Base-by-base conservation (phyloP, 1,140 invertebrate genomes). In the Drosophila baimaii region DNA sequence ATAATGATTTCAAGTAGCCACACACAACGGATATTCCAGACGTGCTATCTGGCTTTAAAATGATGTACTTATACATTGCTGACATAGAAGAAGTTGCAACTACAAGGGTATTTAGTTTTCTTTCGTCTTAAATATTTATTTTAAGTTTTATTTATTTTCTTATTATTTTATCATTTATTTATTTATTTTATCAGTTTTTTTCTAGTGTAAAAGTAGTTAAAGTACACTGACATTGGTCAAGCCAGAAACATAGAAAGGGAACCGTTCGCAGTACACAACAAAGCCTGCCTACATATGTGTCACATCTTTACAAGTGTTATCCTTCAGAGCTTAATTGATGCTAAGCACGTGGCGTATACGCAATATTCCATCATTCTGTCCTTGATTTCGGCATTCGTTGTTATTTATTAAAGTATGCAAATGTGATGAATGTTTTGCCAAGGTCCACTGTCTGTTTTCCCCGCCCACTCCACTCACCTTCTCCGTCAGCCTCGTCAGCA, bases 371-470 rank as follows among this genome's bases (percentile, higher is more conserved):
- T 35, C 5, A 13, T 13, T 35, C 29, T 63, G 49, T 31, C 21
- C 33, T 9, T 56, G 65, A 71, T 71, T 47, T 70, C 8, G 21
- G 10, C 64, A n/a, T 15, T 70, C 19, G 33, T 19, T 39, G 31
- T 57, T 71, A 70, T 70, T 70, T 58, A 58, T 57, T 47, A 70
- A 19, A n/a, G n/a, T n/a, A n/a, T n/a, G 68, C 68, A 70, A 71
- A 71, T 71, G 39, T 58, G 68, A 58, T 71, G 33, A 71, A 49
- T 33, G 43, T 6, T 44, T n/a, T 29, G 12, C 47, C 61, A 66
- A 54, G 66, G 39, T 55, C 49, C 68, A 56, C 15, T n/a, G n/a
- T n/a, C n/a, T n/a, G n/a, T n/a, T n/a, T n/a, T n/a, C n/a, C n/a
- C n/a, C n/a, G n/a, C n/a, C n/a, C n/a, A n/a, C n/a, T n/a, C n/a